phyloP scores from a whole-genome alignment of 2,888 invertebrate species.

The Cotesia congregata region DNA sequence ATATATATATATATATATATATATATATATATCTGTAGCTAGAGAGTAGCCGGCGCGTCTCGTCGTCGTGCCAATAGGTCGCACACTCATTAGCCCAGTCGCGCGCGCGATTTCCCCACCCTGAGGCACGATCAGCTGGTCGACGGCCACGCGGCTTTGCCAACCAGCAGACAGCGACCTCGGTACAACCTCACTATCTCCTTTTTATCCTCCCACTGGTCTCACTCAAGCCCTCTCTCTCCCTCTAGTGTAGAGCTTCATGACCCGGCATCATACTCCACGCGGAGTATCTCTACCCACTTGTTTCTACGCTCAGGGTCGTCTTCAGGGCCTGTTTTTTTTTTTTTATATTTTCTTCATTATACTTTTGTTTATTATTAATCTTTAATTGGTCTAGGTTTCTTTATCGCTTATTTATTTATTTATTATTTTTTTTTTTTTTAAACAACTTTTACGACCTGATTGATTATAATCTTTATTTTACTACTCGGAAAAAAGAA shows the following conservation, averaged over 20 bases:
- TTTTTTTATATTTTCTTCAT: slow-evolving; percentile 3
- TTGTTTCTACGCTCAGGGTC: slow-evolving; percentile 22
- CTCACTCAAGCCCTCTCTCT: slow-evolving; percentile 20
- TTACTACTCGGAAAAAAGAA: too few species aligned
- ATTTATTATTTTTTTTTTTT: neutral
- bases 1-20: too few species aligned
- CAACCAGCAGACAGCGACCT: slow-evolving; percentile 38
- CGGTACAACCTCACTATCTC: slow-evolving; percentile 24
- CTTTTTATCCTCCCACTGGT: slow-evolving; percentile 19
- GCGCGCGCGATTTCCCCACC: slow-evolving; percentile 66
- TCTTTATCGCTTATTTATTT: neutral
- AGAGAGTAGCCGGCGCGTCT: slow-evolving; percentile 25
- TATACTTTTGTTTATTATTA: neutral
- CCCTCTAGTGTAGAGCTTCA: slow-evolving; percentile 17
- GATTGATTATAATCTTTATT: neutral
- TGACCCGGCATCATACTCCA: slow-evolving; percentile 3
- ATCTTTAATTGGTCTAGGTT: neutral
- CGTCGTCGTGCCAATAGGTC: slow-evolving; percentile 63
- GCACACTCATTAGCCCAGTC: slow-evolving; percentile 69
- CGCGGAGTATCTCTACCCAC: slow-evolving; percentile 27
- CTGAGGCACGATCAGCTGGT: slow-evolving; percentile 77
- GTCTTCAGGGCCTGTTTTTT: slow-evolving; percentile 15
- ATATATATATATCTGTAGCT: too few species aligned
- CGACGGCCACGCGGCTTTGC: slow-evolving; percentile 54
- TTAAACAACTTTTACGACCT: neutral